Evolutionary conservation across 2,888 invertebrate genomes (phyloP).

Genomic region (Cheilosia pagana): DNA sequence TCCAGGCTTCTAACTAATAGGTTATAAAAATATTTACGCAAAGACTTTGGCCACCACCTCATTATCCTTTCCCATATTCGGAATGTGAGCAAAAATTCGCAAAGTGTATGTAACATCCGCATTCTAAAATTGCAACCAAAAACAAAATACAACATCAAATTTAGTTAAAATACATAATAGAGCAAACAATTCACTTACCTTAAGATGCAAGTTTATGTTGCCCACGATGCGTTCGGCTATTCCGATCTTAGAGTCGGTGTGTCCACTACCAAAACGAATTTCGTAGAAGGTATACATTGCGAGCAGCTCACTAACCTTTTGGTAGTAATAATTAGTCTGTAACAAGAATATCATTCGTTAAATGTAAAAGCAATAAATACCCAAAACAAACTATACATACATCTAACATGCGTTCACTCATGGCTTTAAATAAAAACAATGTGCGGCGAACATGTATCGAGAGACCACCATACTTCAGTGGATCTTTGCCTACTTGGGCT

Average conservation of each 20-base stretch:
- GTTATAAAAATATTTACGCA: conserved; percentile 23
- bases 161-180: background rate
- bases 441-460: conserved; percentile 2
- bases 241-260: conserved; percentile 25
- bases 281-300: conserved; percentile 50
- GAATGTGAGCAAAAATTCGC: conserved; percentile 49
- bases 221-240: conserved; percentile 59
- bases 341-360: background rate
- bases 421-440: background rate
- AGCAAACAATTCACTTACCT: conserved; percentile 2
- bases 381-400: background rate
- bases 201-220: conserved; percentile 43
- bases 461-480: background rate
- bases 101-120: conserved; percentile 18
- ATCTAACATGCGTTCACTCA: background rate
- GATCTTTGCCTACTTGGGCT: background rate
- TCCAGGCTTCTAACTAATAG: background rate
- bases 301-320: conserved; percentile 52
- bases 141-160: background rate
- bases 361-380: background rate
- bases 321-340: conserved; percentile 32
- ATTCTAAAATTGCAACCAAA: conserved; percentile 7
- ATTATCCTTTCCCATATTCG: conserved; percentile 43
- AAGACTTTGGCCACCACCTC: conserved; percentile 51
- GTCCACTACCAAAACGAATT: conserved; percentile 28